Percentiles rank a stretch among this genome's conserved stretches.
Conservation (phyloP, 53 echinoderm and acorn worm genomes). For the Luidia sarsii region DNA sequence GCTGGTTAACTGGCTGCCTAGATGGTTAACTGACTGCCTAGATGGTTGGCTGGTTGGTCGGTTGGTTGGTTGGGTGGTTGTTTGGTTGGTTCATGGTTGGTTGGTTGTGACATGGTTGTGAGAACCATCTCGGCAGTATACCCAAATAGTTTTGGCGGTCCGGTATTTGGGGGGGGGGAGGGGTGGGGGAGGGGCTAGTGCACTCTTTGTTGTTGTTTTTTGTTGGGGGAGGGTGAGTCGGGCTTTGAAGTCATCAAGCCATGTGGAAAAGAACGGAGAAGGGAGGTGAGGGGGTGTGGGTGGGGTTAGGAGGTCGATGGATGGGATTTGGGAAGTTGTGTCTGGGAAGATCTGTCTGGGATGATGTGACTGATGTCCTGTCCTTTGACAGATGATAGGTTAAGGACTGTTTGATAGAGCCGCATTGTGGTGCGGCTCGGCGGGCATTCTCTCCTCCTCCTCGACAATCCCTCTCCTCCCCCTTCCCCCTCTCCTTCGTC, state of each 20-base stretch:
- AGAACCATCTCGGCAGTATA: no score
- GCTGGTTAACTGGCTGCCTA: no score
- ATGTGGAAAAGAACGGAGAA: slow-evolving; percentile 16
- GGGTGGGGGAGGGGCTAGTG: slow-evolving; percentile 17
- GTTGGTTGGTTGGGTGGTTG: no score
- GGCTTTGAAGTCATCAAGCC: slow-evolving; percentile 10
- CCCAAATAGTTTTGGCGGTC: slow-evolving; percentile 19
- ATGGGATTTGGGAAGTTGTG: neutral
- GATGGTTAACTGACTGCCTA: no score
- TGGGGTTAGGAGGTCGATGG: no score
- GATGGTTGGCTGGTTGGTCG: no score
- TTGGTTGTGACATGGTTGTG: no score
- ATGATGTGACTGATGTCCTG: slow-evolving; percentile 36
- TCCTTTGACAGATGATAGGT: slow-evolving; percentile 35
- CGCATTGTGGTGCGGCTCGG: slow-evolving; percentile 16
- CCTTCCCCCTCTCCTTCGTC: neutral
- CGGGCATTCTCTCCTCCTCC: no score
- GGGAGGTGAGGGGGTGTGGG: no score
- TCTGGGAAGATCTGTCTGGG: neutral
- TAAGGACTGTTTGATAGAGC: slow-evolving; percentile 46
- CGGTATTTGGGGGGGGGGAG: no score
- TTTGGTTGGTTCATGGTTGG: no score
- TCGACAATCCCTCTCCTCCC: no score
- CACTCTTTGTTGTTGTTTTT: slow-evolving; percentile 29
- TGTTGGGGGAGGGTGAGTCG: neutral